Evolutionary conservation across 1,140 invertebrate species (phyloP).

Genomic region (Neodiprion pinetum): DNA sequence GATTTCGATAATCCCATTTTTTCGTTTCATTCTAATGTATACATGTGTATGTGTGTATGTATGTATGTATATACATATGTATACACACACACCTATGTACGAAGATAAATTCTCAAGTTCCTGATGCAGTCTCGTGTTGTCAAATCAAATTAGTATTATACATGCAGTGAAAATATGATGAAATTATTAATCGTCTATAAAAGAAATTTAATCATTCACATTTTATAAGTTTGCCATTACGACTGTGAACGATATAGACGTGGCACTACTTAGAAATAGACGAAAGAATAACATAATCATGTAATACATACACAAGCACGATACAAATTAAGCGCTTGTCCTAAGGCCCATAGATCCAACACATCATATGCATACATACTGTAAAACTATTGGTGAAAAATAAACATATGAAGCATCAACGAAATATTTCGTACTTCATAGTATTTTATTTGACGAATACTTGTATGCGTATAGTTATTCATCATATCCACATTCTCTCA

Average conservation of each 20-base stretch:
- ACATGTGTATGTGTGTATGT: not conserved
- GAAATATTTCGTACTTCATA: constrained; percentile 17
- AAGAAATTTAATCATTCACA: constrained; percentile 28
- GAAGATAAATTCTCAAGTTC: constrained; percentile 53
- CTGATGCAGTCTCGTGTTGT: constrained; percentile 54
- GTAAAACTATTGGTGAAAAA: constrained; percentile 57
- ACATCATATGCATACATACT: constrained; percentile 51
- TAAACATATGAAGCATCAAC: constrained; percentile 56
- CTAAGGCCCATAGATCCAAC: constrained; percentile 40
- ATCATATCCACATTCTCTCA: not conserved
- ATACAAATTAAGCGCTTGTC: constrained; percentile 41
- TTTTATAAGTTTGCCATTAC: constrained; percentile 51
- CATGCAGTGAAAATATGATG: constrained; percentile 37
- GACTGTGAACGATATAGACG: constrained; percentile 35
- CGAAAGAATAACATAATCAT: constrained; percentile 33
- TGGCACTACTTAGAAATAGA: constrained; percentile 42
- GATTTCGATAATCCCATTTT: too few relatives aligned
- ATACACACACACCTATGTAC: constrained; percentile 33
- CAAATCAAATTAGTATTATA: constrained; percentile 57
- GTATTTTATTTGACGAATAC: not conserved
- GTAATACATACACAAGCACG: constrained; percentile 33
- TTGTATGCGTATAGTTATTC: not conserved
- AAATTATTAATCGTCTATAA: constrained; percentile 31
- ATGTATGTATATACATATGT: constrained; percentile 41
- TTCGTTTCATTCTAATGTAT: too few relatives aligned